These are phyloP conservation scores for Chinchilla lanigera DNA, from an alignment of 2,113 vertebrate genomes.

Conservation along the genomic window DNA sequence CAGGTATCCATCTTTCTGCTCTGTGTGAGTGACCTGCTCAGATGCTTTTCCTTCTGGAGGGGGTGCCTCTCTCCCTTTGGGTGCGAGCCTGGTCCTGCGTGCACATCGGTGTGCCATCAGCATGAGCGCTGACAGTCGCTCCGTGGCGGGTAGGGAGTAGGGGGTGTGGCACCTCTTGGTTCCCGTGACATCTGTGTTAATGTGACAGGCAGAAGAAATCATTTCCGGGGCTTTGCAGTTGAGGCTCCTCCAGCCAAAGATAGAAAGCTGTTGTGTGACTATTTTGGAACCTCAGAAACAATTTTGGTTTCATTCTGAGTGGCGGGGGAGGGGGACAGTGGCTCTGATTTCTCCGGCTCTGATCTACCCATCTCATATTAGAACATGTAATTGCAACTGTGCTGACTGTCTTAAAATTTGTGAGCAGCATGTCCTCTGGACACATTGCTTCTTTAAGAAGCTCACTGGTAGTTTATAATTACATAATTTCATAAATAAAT, in stretches of 20 bases:
- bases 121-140: background rate
- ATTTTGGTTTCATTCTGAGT: constrained; percentile 73
- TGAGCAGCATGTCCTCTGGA: constrained; percentile 70
- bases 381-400: constrained; percentile 75
- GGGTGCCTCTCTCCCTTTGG: background rate
- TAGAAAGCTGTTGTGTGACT: constrained; percentile 78
- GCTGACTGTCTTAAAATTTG: constrained; percentile 77
- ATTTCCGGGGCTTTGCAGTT: constrained; percentile 54
- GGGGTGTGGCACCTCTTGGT: background rate
- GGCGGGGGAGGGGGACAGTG: background rate
- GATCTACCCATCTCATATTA: constrained; percentile 67
- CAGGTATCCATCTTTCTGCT: background rate
- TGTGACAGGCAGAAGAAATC: constrained; percentile 43
- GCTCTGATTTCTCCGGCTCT: constrained; percentile 71
- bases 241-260: constrained; percentile 60
- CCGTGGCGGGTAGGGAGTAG: background rate
- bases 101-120: background rate
- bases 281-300: constrained; percentile 80
- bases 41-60: background rate
- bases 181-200: constrained; percentile 20
- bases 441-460: constrained; percentile 53
- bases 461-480: constrained; percentile 67
- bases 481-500: background rate
- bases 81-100: background rate
- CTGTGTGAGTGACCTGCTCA: background rate